Conservation (phyloP, 2,797 vertebrate genomes). For the Chlorospingus flavigularis region DNA sequence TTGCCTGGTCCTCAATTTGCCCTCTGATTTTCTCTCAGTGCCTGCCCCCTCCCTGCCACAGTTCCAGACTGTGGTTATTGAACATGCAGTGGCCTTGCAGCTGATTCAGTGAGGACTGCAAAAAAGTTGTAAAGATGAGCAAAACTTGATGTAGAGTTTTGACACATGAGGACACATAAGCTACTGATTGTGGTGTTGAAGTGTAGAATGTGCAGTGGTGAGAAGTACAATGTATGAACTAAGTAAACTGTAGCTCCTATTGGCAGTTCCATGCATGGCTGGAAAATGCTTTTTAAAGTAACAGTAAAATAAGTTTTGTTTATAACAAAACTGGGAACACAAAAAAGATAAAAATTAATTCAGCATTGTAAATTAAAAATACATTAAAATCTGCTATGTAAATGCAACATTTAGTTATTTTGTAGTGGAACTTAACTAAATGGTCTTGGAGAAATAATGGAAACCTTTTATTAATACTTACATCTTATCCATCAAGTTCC, state of each 20-base stretch:
- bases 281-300: not conserved
- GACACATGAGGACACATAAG: not conserved
- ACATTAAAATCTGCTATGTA: not conserved
- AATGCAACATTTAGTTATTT: not conserved
- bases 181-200: not conserved
- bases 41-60: not conserved
- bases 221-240: not conserved
- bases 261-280: not conserved
- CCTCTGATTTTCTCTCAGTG: not conserved
- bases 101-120: not conserved
- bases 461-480: not conserved
- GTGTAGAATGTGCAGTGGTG: not conserved
- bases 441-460: not conserved
- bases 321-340: not conserved
- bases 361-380: not conserved
- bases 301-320: not conserved
- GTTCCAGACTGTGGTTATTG: not conserved
- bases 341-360: not conserved
- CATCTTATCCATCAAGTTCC: not conserved
- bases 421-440: not conserved
- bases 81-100: not conserved
- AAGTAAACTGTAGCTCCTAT: not conserved
- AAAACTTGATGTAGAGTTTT: not conserved
- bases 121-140: not conserved
- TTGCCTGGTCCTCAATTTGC: not conserved